Base-by-base conservation (phyloP, 2,113 vertebrate genomes). In the Sylvietta virens region DNA sequence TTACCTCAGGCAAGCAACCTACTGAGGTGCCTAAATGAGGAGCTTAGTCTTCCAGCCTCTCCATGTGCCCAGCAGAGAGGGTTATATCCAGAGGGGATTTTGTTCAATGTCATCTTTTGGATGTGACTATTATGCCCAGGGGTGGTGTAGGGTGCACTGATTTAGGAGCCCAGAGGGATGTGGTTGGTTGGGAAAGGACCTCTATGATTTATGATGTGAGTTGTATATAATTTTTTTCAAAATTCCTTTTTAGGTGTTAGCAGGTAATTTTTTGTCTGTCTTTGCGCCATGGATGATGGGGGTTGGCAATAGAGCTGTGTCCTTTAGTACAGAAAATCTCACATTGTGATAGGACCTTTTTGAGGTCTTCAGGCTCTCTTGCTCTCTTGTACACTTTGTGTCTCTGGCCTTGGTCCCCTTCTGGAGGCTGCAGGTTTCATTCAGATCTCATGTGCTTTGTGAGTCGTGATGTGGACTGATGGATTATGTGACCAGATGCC, bases 371-470 rank as follows among this genome's bases (percentile, higher is more conserved):
- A 57, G 42, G 56, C 33, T 64, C 26, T 73, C 53, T 64, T 94
- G 26, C 12, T 39, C 8, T 70, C 17, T 45, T 0, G 0, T 53
- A 27, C 0, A 0, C 17, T 56, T 86, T 1, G 1, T 66, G 10
- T 39, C 15, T 66, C n/a, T 92, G 70, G 42, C 62, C 51, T 88
- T 76, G 35, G 83, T 61, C 40, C 30, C 12, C 47, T 88, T 39
- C 66, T 5, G 9, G 23, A 31, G 58, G 54, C 50, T 69, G 30
- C n/a, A 48, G 31, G 45, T 78, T 91, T 70, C 64, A 7, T 37
- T 37, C 6, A 18, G 47, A 78, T 64, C 61, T 81, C 8, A 1
- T 53, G 56, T 58, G 33, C 87, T 87, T 91, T 87, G 39, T 78
- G 65, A 78, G 14, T 66, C 4, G 2, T 65, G 31, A 19, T 62